Conservation (phyloP, 2,113 vertebrate genomes). For the Melanerpes formicivorus region DNA sequence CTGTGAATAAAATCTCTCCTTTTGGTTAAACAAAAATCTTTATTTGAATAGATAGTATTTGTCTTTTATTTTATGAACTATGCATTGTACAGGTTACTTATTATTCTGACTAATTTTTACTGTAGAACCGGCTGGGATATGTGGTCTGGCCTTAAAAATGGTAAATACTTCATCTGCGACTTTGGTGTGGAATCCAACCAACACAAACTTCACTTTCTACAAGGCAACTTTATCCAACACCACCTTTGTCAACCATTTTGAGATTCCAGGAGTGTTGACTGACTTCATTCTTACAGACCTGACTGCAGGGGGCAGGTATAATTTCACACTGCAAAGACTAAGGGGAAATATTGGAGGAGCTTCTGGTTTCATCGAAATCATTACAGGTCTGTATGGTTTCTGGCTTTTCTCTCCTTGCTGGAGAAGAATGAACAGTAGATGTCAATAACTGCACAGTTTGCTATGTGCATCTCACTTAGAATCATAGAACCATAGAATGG, state of each 20-base stretch:
- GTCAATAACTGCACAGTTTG: background rate
- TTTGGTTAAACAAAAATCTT: background rate
- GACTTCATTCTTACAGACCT: constrained; percentile 76
- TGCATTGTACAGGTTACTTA: background rate
- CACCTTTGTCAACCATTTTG: constrained; percentile 67
- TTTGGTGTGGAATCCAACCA: constrained; percentile 79
- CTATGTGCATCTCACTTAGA: background rate
- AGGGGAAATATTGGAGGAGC: constrained; percentile 71
- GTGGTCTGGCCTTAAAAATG: constrained; percentile 72
- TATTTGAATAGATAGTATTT: background rate
- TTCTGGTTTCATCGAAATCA: constrained; percentile 70
- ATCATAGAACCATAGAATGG: no score
- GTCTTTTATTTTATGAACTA: background rate
- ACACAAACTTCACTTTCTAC: constrained; percentile 82
- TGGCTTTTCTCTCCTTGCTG: background rate
- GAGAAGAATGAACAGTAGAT: background rate
- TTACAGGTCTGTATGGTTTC: constrained; percentile 73
- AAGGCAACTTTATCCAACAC: constrained; percentile 78
- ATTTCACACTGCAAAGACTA: constrained; percentile 78
- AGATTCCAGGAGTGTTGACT: constrained; percentile 54
- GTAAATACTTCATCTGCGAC: constrained; percentile 78
- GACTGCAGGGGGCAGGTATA: constrained; percentile 80
- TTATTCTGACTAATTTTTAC: background rate
- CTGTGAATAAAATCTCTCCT: background rate
- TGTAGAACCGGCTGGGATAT: constrained; percentile 80